Base-by-base conservation (phyloP, 2,113 vertebrate species). In the Ardeotis arabs region DNA sequence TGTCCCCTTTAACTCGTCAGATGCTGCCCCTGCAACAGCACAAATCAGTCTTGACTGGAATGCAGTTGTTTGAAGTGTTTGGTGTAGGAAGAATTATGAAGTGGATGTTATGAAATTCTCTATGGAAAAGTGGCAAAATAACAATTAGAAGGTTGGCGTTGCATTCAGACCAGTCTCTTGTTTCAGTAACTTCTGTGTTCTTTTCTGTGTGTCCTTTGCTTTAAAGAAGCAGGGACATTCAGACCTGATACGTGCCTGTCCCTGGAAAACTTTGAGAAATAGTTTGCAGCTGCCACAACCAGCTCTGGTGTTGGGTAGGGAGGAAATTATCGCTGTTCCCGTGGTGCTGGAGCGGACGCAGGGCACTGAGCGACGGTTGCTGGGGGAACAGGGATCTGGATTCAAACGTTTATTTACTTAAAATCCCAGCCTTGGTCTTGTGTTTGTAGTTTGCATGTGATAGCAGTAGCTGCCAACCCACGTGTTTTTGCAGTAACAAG, bases 341-440 rank as follows among this genome's bases (percentile, higher is more conserved):
- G 3, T 35, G 44, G 37, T 6, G 14, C 33, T 73, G 62, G 47
- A 37, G 39, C 1, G 1, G 83, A 28, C 45, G 14, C 27, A 29
- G 68, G 67, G 56, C 22, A 3, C 75, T 27, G 4, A 56, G 87
- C 50, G 79, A 41, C 64, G 50, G 60, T 87, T 89, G 64, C 80
- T 95, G 76, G n/a, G n/a, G 83, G 52, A 90, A 22, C 59, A 74
- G 69, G 60, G 59, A 17, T 52, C 52, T 81, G 73, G 23, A 81
- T 78, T 92, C 66, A 70, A 22, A 52, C 41, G 18, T 87, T 87
- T 84, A 10, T 64, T 77, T 73, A 37, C 75, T 59, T 77, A 39
- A 55, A 92, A 74, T 78, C 69, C 35, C 29, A 55, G 3, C n/a
- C 35, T n/a, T 74, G 29, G 29, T 50, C n/a, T 69, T 78, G 44